Evolutionary conservation across 2,888 invertebrate genomes (phyloP), one percentile per base, ranked within the genome.

Genomic region (Geophilus truncorum): DNA sequence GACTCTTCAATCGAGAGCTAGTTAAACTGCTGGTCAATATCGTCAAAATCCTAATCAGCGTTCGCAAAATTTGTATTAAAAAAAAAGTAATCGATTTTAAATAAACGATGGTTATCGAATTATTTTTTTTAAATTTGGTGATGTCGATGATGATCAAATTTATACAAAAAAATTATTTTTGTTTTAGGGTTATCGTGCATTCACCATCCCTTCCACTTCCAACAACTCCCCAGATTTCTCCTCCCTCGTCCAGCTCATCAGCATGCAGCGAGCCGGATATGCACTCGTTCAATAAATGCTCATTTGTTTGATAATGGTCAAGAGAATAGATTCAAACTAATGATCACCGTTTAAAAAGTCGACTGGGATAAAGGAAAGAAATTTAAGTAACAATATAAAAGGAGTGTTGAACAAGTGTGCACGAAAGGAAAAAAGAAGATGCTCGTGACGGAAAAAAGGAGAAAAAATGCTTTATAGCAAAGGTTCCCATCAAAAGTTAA

Each of bases 271-370:
- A 62, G 62, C 62, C 62, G 62, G 62, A 62, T 62, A 62, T 62
- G 62, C 62, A 62, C 62, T 62, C 62, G 62, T 62, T 62, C 62
- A 62, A 62, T 62, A 62, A 62, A 62, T 62, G 62, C 62, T 62
- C 62, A 62, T 62, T 62, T 62, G 62, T 62, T 62, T 62, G 62
- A 62, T 62, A 62, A 62, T 62, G 62, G 62, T 62, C 62, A 62
- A 62, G 62, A 62, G 62, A 62, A 62, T 62, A 25, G 62, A 62
- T 62, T 62, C 62, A 62, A 62, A 62, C 62, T 62, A 62, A 62
- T 62, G 62, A 62, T 62, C 25, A 62, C 62, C 62, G 15, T 62
- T 62, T 23, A 62, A 62, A 62, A 62, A 62, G 62, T 62, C 62
- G 25, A 62, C 62, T 62, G 15, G 62, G 62, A 62, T 62, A 62